phyloP scores from a whole-genome alignment of 2,797 vertebrate species.

The Phataginus tetradactyla region DNA sequence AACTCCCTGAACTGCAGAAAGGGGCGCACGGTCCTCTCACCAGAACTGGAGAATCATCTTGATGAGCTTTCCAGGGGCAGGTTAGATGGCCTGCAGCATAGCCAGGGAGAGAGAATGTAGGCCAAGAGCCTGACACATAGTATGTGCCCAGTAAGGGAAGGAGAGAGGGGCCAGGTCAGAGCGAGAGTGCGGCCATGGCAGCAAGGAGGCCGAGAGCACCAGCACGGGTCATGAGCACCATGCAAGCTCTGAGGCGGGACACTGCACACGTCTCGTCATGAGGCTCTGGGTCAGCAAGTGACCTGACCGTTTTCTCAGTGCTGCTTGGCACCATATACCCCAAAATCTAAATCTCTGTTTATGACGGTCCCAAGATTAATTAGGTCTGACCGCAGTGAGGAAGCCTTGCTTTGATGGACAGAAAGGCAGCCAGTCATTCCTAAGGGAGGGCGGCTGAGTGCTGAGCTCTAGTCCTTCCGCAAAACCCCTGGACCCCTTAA shows the following conservation, averaged over 20 bases:
- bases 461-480: not conserved
- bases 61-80: not conserved
- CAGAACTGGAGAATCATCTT: not conserved
- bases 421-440: not conserved
- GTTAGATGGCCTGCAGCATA: not conserved
- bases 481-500: not conserved
- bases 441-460: not conserved
- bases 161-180: not conserved
- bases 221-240: accelerated
- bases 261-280: not conserved
- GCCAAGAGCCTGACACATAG: not conserved
- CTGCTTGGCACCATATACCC: not conserved
- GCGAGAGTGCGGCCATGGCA: accelerated
- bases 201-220: not conserved
- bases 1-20: not conserved
- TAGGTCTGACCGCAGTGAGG: not conserved
- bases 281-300: not conserved
- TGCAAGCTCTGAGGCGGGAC: too few species aligned
- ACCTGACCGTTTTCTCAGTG: not conserved
- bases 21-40: not conserved
- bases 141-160: not conserved
- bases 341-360: not conserved
- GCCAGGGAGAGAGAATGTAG: not conserved
- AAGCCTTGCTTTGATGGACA: not conserved
- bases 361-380: not conserved